Base-by-base conservation (phyloP, 2,113 vertebrate species). In the Vimba vimba region DNA sequence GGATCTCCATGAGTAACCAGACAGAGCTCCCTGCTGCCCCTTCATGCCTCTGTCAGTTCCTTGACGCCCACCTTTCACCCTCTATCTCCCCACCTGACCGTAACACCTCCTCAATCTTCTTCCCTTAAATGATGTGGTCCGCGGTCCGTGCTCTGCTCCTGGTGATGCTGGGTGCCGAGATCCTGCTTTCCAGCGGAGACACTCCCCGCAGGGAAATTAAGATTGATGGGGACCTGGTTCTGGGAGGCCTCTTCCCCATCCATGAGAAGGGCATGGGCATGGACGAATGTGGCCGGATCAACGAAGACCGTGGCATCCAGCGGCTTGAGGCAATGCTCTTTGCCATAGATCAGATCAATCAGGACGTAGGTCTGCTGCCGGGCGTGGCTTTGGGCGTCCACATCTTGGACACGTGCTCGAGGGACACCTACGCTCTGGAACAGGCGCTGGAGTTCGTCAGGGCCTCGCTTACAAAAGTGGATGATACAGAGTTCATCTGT, bases 401-500 rank as follows among this genome's bases (percentile, higher is more conserved):
- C 84, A 99, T 99, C 89, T 93, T 99, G 94, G 98, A 99, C 93
- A 99, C 98, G 0, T 99, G 98, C 90, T 99, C 98, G 19, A 95
- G 97, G 87, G 98, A 99, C 90, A 99, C 98, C 0, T 99, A 99
- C 60, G 98, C 98, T 77, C 92, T 99, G 92, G 98, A 99, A 92
- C 98, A 99, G 93, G 97, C 98, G 8, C 93, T 99, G 94, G 98
- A 99, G 92, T 99, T 99, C 0, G 98, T 99, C 85, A 96, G 98
- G 90, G 98, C 97, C 4, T 99, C 98, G 62, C 96, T 99, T 89
- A 99, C 97, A 86, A 99, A 99, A 94, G 97, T 99, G 93, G 98
- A 99, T 50, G 98, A 99, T 95, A 97, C 97, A 0, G 98, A 99
- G 88, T 99, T 99, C 86, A 99, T 99, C 94, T 99, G 98, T 90